A percentile compares a stretch with the other conserved stretches of the same genome.
Conservation (phyloP, 1,140 invertebrate species). For the Zaprionus africanus region DNA sequence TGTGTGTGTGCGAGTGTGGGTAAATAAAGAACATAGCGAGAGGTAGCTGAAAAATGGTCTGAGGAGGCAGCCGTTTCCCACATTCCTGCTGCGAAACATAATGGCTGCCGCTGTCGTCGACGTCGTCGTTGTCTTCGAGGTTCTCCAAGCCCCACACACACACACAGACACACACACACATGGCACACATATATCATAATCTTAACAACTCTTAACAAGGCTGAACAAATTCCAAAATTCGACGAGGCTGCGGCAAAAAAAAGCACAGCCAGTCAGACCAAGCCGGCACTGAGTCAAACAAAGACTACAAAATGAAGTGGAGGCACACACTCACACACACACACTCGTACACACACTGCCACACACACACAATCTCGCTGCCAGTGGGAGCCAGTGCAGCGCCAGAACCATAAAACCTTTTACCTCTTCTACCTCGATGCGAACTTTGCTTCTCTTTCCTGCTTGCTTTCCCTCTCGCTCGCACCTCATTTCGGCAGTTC, state of each 20-base stretch:
- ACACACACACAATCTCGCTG: neutral
- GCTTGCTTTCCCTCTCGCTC: neutral
- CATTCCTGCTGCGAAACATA: constrained; percentile 82
- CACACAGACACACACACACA: constrained; percentile 42
- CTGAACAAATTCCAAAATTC: constrained; percentile 83
- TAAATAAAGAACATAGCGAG: constrained; percentile 44
- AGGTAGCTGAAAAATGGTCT: constrained; percentile 69
- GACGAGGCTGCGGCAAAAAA: constrained; percentile 64
- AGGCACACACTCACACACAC: constrained; percentile 53
- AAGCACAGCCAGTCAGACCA: constrained; percentile 72
- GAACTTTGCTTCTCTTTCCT: constrained; percentile 12
- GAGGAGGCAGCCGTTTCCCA: constrained; percentile 74
- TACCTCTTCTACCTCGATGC: constrained; percentile 16
- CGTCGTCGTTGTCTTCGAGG: constrained; percentile 25
- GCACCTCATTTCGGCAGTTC: neutral
- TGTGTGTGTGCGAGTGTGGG: constrained; percentile 43
- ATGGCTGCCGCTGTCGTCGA: constrained; percentile 77
- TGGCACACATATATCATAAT: constrained; percentile 78
- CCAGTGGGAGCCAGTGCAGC: constrained; percentile 32
- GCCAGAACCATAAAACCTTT: constrained; percentile 41
- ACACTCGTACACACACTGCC: constrained; percentile 13
- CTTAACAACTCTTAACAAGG: constrained; percentile 84
- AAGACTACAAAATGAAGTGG: constrained; percentile 75
- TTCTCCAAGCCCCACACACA: constrained; percentile 8
- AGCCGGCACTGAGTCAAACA: constrained; percentile 44